Base-by-base conservation (phyloP, 2,797 vertebrate genomes). In the Aplochiton taeniatus region DNA sequence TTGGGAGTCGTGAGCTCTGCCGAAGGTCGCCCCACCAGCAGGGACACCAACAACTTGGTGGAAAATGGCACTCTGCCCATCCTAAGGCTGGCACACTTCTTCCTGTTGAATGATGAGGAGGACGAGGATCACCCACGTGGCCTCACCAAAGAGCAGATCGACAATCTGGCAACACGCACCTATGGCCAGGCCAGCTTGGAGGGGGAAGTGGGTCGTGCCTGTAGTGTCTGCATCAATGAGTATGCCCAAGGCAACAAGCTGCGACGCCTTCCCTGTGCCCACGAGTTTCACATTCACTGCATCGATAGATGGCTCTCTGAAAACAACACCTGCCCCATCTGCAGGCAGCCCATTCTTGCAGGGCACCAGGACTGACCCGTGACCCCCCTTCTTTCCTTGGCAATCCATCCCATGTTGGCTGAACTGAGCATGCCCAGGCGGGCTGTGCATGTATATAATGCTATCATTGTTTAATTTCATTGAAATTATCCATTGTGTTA, bases 131-230 rank as follows among this genome's bases (percentile, higher is more conserved):
- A 88, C 74, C 90, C 93, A 0, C 89, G 92, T 50, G 96, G 96
- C 78, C 93, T 98, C 93, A 97, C 95, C 90, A 98, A 98, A 94
- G 96, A 98, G 86, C 96, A 98, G 89, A 98, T 98, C 68, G 96
- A 98, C 93, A 96, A 95, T 94, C 94, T 98, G 84, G 93, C 94
- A 66, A 98, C 96, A 0, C 92, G 95, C 62, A 96, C 91, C 72
- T 98, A 97, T 60, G 96, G 94, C 85, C 94, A 95, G 87, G 89
- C 86, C 69, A 91, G 87, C 65, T 69, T 90, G 18, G 96, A 97
- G 76, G 91, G 85, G 0, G 96, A 98, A 84, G 72, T 91, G 62
- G 94, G 95, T 58, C 95, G 95, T 63, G 93, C 93, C 0, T 98
- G 96, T 78, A 98, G 95, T 17, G 95, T 98, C 76, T 98, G 96